Evolutionary conservation across 2,113 vertebrate genomes (phyloP), one percentile per base, ranked within the genome.

Genomic region (Scomber colias): DNA sequence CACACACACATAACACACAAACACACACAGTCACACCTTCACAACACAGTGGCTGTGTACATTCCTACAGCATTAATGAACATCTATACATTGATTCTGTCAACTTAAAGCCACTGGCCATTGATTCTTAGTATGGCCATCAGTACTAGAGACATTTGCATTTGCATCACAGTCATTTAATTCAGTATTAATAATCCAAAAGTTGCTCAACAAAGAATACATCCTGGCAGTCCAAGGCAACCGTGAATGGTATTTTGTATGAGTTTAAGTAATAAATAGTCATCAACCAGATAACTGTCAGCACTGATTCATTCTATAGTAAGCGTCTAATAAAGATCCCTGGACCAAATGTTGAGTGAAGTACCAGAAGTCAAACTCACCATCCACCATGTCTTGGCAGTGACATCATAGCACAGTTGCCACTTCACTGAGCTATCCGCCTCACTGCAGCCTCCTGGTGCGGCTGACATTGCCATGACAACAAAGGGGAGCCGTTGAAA

Each of bases 351-450:
- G 40, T 53, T 40, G 11, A 30, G 60, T 40, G 3, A 30, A 60
- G 16, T 48, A 27, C 68, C 16, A 60, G 48, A 71, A 44, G 13
- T 72, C 44, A 30, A 17, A 96, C 97, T 98, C 90, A 98, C 97
- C 97, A 97, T 98, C 97, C 97, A 98, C 97, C 97, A 98, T 1
- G 96, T 97, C 92, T 93, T 96, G 44, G 96, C 96, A 1, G 92
- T 95, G 92, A 94, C 90, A 60, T 97, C 92, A 66, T 97, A 98
- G 89, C 97, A 96, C 11, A 99, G 93, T 89, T 98, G 97, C 97
- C 97, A 98, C 82, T 94, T 97, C 86, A 96, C 96, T 0, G 94
- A 84, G 46, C 87, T 89, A 90, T 94, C 87, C 0, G 91, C 83
- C 0, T 72, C 84, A 15, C 76, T 27, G 19, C 85, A 85, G 44